These are phyloP conservation scores for Volucella bombylans DNA, from an alignment of 2,888 invertebrate species.

Conservation along the genomic window DNA sequence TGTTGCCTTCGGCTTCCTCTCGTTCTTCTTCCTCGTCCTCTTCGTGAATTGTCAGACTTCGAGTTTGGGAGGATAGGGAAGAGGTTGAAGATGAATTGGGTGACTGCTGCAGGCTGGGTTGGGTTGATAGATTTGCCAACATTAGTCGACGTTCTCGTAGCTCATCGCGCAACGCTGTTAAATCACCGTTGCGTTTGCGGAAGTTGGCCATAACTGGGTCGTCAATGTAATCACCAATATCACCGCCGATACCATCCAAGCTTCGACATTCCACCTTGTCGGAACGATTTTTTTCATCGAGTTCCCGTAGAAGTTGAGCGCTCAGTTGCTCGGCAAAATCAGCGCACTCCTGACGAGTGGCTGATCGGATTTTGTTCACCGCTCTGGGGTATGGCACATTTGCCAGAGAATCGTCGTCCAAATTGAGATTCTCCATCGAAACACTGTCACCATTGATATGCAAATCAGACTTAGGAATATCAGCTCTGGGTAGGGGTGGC, in stretches of 20 bases:
- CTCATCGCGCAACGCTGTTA: constrained; percentile 80
- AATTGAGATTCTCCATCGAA: constrained; percentile 79
- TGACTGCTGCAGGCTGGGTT: constrained; percentile 80
- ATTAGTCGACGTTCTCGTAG: constrained; percentile 81
- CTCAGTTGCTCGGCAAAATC: constrained; percentile 92
- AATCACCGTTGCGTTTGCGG: constrained; percentile 79
- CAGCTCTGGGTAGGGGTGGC: constrained; percentile 93
- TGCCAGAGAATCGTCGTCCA: constrained; percentile 77
- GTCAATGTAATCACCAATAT: constrained; percentile 77
- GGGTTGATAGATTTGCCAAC: constrained; percentile 82
- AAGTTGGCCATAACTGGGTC: constrained; percentile 71
- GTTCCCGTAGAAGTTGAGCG: constrained; percentile 90
- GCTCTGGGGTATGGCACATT: constrained; percentile 75
- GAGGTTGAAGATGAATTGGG: constrained; percentile 81
- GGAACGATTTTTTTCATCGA: constrained; percentile 84
- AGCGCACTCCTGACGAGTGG: constrained; percentile 86
- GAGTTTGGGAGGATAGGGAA: constrained; percentile 81
- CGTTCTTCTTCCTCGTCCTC: constrained; percentile 79
- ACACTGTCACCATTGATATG: constrained; percentile 93
- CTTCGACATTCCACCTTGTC: constrained; percentile 79
- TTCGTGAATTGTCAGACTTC: constrained; percentile 81
- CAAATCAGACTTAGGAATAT: constrained; percentile 91
- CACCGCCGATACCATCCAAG: constrained; percentile 79
- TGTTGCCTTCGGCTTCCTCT: constrained; percentile 78
- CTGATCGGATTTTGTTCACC: constrained; percentile 57